phyloP scores from a whole-genome alignment of 1,140 invertebrate species.

The Caenorhabditis tropicalis region DNA sequence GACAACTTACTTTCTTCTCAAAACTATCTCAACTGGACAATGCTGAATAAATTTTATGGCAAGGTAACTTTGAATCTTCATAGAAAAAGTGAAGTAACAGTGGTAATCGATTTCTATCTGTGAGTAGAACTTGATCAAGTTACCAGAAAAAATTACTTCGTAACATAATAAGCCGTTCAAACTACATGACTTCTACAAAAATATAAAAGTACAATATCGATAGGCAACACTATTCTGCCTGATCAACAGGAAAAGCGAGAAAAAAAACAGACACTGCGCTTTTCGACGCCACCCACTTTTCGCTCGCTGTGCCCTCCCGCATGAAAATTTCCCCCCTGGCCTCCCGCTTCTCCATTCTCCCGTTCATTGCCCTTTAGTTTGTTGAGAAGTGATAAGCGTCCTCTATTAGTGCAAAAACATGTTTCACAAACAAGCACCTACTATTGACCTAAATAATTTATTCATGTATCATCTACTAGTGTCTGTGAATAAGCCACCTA shows the following conservation, averaged over 20 bases:
- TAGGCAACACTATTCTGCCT: neutral
- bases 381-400: neutral
- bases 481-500: neutral
- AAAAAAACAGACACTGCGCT: neutral
- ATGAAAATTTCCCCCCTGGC: conserved; percentile 13
- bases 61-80: conserved; percentile 28
- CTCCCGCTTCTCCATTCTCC: conserved; percentile 27
- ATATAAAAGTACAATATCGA: neutral
- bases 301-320: conserved; percentile 39
- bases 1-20: conserved; percentile 50
- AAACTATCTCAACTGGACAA: conserved; percentile 54
- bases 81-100: neutral
- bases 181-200: neutral
- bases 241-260: neutral
- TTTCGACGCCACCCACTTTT: conserved; percentile 23
- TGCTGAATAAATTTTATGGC: conserved; percentile 52
- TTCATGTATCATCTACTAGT: conserved; percentile 11
- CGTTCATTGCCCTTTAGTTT: conserved; percentile 3
- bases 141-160: too few relatives aligned
- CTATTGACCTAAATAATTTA: neutral
- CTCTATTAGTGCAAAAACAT: neutral
- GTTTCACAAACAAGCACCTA: neutral
- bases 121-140: neutral
- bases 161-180: neutral
- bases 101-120: neutral